These are phyloP conservation scores for Gambusia holbrooki DNA, from an alignment of 2,113 vertebrate genomes.

Conservation along the genomic window DNA sequence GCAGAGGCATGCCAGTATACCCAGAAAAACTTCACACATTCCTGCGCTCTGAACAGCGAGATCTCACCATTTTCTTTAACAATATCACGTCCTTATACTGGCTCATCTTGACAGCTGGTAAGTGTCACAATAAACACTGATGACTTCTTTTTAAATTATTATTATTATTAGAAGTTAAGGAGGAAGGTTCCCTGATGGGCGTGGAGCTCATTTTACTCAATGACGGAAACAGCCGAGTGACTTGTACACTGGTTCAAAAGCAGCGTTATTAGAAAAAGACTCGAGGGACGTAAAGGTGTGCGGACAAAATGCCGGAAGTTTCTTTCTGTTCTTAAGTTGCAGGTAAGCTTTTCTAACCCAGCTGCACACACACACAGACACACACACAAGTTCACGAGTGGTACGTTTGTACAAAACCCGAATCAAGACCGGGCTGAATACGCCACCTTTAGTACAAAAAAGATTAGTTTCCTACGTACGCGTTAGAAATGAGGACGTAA, in stretches of 20 bases:
- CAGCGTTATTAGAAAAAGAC: not conserved
- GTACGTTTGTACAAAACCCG: not conserved
- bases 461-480: not conserved
- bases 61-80: not conserved
- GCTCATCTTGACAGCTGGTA: not conserved
- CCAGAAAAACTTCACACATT: constrained; percentile 13
- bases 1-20: constrained; percentile 49
- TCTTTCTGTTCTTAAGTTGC: not conserved
- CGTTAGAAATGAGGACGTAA: not conserved
- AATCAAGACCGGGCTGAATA: not conserved
- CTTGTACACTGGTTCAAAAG: not conserved
- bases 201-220: constrained; percentile 27
- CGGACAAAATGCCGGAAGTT: not conserved
- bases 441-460: not conserved
- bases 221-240: constrained; percentile 38
- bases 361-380: not conserved
- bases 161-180: not conserved
- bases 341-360: constrained; percentile 30
- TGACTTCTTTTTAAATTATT: not conserved
- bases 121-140: not conserved
- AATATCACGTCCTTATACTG: not conserved
- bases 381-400: not conserved
- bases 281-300: constrained; percentile 1
- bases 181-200: constrained; percentile 40
- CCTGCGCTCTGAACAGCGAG: not conserved